Percentiles rank a stretch among this genome's conserved stretches.
These are phyloP conservation scores for Octodon degus DNA, from an alignment of 2,113 vertebrate genomes.

Conservation along the genomic window DNA sequence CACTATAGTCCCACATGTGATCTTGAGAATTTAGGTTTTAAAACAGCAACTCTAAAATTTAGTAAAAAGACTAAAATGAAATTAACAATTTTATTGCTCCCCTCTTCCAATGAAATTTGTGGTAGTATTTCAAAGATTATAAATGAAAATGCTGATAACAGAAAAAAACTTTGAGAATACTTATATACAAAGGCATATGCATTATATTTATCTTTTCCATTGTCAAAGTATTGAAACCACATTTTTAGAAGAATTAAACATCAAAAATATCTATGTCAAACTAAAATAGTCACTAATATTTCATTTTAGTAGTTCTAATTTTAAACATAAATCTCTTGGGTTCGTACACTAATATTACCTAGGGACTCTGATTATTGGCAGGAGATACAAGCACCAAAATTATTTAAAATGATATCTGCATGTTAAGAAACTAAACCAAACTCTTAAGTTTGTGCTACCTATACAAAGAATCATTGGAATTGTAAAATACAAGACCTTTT, in stretches of 20 bases:
- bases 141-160: conserved; percentile 57
- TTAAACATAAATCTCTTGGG: conserved; percentile 3
- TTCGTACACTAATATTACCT: conserved; percentile 28
- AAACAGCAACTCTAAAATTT: conserved; percentile 36
- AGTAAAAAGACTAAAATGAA: conserved; percentile 58
- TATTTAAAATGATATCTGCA: conserved; percentile 54
- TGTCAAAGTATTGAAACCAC: conserved; percentile 56
- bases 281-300: conserved; percentile 39
- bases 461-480: conserved; percentile 2
- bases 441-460: conserved; percentile 37
- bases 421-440: conserved; percentile 34
- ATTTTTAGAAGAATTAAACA: conserved; percentile 56
- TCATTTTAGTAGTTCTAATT: conserved; percentile 55
- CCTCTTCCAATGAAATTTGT: conserved; percentile 52
- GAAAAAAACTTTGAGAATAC: conserved; percentile 50
- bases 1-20: not conserved
- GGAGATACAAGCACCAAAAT: conserved; percentile 13
- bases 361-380: not conserved
- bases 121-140: conserved; percentile 58
- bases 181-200: not conserved
- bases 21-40: conserved; percentile 4
- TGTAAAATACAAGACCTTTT: conserved; percentile 12
- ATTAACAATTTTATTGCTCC: conserved; percentile 22
- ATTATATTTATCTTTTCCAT: conserved; percentile 43
- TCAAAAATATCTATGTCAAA: conserved; percentile 24